Conservation (phyloP, 2,888 invertebrate species). For the Brachypalpus laphriformis region DNA sequence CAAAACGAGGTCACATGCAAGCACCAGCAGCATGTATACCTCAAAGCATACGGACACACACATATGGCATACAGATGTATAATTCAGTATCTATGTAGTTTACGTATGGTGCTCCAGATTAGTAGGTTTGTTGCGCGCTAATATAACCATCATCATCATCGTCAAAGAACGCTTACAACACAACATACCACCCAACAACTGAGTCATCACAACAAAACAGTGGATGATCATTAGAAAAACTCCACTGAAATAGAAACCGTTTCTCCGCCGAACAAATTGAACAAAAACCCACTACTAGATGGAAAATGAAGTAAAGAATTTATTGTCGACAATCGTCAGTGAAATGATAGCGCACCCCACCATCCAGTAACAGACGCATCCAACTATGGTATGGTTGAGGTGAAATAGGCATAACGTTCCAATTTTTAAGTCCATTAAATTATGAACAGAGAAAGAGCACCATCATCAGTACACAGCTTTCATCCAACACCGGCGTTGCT, state of each 20-base stretch:
- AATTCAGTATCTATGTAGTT: conserved; percentile 10
- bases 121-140: conserved; percentile 56
- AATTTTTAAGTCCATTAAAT: conserved; percentile 56
- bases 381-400: conserved; percentile 37
- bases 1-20: conserved; percentile 71
- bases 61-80: neutral
- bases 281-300: conserved; percentile 7
- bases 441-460: conserved; percentile 36
- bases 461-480: neutral
- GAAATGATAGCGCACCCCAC: neutral
- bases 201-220: conserved; percentile 62
- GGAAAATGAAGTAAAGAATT: conserved; percentile 33
- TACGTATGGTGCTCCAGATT: conserved; percentile 63
- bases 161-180: conserved; percentile 52
- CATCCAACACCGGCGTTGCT: conserved; percentile 13
- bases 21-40: conserved; percentile 22
- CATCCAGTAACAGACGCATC: conserved; percentile 26
- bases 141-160: conserved; percentile 61
- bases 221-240: conserved; percentile 49
- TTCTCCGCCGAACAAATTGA: conserved; percentile 33
- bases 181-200: conserved; percentile 40
- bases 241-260: conserved; percentile 27
- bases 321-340: conserved; percentile 56
- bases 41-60: neutral
- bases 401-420: conserved; percentile 42